These are phyloP conservation scores for Circaetus gallicus DNA, from an alignment of 2,113 vertebrate species.

Conservation along the genomic window DNA sequence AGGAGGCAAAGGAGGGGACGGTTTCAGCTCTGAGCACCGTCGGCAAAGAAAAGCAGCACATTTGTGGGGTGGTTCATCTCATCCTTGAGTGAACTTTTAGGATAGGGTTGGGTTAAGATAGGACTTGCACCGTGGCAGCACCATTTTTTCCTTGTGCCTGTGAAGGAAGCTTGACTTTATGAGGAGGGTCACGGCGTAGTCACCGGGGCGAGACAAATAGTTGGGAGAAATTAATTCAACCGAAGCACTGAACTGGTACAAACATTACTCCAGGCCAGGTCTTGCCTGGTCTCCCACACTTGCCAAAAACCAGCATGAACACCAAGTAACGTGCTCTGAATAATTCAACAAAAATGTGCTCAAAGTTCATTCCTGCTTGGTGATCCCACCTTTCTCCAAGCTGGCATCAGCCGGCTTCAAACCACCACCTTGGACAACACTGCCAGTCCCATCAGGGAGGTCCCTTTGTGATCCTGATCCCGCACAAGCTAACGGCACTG, in stretches of 20 bases:
- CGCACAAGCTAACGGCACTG: background rate
- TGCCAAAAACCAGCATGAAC: background rate
- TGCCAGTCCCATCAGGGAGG: background rate
- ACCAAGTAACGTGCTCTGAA: background rate
- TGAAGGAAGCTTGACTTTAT: background rate
- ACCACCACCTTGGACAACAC: background rate
- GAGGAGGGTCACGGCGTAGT: background rate
- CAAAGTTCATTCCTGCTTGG: background rate
- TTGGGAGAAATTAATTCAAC: background rate
- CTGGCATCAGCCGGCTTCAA: background rate
- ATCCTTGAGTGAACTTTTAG: background rate
- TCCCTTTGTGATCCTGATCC: background rate
- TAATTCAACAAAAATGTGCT: background rate
- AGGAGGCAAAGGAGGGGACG: background rate
- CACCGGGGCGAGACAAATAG: background rate
- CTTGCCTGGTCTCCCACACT: background rate
- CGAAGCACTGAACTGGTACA: background rate
- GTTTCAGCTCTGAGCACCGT: background rate
- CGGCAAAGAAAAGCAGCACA: rapidly evolving
- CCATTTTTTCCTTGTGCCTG: background rate
- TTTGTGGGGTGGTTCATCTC: background rate
- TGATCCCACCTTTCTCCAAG: background rate
- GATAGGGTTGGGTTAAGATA: background rate
- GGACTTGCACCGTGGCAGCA: background rate
- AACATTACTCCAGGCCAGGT: background rate